Evolutionary conservation across 35 echinoderm and acorn worm genomes (phyloP).

Genomic region (Patiria miniata): DNA sequence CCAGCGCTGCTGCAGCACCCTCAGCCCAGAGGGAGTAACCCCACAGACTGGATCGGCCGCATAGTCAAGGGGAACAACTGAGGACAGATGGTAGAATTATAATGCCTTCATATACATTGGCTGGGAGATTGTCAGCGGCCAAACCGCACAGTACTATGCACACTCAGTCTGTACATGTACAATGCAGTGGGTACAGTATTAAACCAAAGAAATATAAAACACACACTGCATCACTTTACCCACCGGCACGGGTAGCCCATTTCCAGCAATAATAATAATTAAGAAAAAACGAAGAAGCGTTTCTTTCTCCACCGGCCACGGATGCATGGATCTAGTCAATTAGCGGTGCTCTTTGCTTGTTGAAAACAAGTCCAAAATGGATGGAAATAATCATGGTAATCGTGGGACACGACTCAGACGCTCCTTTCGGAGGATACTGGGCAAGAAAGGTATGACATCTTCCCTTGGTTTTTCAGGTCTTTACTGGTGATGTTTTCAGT

Average conservation of each 20-base stretch:
- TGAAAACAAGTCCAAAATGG: neutral
- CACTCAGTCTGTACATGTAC: neutral
- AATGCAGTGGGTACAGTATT: neutral
- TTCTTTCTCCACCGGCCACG: no score
- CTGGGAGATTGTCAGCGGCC: neutral
- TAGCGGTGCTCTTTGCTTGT: neutral
- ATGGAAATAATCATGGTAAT: slow-evolving; percentile 1
- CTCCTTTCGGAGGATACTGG: slow-evolving; percentile 29
- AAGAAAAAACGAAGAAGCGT: neutral
- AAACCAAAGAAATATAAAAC: no score
- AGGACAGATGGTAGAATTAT: slow-evolving; percentile 25
- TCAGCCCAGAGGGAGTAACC: neutral
- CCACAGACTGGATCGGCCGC: neutral
- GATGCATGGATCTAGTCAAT: no score
- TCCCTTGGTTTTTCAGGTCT: neutral
- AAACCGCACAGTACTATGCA: neutral
- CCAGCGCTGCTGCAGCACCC: neutral
- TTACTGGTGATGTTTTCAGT: neutral
- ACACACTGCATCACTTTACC: no score
- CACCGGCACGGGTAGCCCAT: neutral
- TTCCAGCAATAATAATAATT: neutral
- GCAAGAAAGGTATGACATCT: slow-evolving; percentile 29
- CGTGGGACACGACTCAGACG: slow-evolving; percentile 13
- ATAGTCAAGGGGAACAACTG: slow-evolving; percentile 22
- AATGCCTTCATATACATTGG: slow-evolving; percentile 16